phyloP scores from a whole-genome alignment of 2,797 vertebrate genomes.

The Natrix natrix region DNA sequence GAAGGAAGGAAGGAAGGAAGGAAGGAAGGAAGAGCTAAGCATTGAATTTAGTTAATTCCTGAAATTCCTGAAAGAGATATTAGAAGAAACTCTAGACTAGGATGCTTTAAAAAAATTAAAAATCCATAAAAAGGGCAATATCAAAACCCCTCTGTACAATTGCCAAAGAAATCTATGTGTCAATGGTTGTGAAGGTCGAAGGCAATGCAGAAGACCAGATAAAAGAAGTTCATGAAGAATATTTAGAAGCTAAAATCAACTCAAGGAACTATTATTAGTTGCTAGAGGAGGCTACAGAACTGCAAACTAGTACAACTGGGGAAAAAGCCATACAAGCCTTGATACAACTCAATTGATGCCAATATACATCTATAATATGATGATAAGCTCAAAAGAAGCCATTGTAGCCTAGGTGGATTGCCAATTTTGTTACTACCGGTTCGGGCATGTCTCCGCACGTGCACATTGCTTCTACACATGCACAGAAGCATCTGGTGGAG shows the following conservation, averaged over 20 bases:
- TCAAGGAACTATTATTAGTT: neutral
- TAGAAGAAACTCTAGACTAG: neutral
- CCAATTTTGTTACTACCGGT: no score
- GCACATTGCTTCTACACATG: no score
- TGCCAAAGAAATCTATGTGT: neutral
- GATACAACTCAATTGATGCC: neutral
- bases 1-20: no score
- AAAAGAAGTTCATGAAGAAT: neutral
- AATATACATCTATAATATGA: conserved; percentile 32
- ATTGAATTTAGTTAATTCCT: neutral
- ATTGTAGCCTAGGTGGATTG: neutral
- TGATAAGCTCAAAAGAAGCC: conserved; percentile 55
- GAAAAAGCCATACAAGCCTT: conserved; percentile 49
- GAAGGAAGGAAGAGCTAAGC: neutral
- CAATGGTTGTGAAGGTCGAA: neutral
- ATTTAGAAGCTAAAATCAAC: neutral
- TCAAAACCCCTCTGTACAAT: neutral
- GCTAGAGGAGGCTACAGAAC: conserved; percentile 36
- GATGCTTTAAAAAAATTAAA: neutral
- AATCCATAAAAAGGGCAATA: neutral
- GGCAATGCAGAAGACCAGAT: neutral
- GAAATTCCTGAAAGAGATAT: neutral
- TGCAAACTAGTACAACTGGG: neutral
- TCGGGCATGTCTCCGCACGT: no score
- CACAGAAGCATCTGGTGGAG: no score